Conservation (phyloP, 2,113 vertebrate species). For the Caretta caretta region DNA sequence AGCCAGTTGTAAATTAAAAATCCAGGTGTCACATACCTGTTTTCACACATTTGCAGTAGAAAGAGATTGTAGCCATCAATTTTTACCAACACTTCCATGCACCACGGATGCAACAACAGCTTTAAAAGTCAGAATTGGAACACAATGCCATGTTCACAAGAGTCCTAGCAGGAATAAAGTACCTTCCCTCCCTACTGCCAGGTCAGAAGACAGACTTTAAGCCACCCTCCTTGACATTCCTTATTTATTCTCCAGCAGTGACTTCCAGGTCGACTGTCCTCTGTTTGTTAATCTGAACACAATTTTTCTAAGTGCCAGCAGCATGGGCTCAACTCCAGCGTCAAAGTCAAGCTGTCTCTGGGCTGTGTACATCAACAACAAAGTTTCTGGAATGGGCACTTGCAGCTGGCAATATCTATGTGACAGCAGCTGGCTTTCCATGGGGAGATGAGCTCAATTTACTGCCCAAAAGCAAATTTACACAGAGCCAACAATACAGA, state of each 20-base stretch:
- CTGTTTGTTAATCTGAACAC: not conserved
- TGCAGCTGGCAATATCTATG: not conserved
- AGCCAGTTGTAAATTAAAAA: not conserved
- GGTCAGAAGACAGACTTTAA: not conserved
- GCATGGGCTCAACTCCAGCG: not conserved
- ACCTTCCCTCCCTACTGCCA: not conserved
- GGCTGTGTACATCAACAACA: not conserved
- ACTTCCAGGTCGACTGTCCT: not conserved
- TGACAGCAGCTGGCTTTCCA: not conserved
- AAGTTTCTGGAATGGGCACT: not conserved
- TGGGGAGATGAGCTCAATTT: not conserved
- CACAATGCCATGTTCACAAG: not conserved
- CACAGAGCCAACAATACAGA: rapidly evolving
- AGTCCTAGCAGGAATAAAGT: not conserved
- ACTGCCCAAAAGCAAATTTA: not conserved
- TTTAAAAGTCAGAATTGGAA: not conserved
- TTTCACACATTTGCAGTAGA: not conserved
- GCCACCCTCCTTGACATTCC: not conserved
- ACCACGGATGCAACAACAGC: not conserved
- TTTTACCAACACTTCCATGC: not conserved
- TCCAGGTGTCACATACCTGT: not conserved
- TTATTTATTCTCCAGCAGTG: not conserved
- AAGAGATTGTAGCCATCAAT: not conserved
- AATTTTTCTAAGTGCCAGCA: not conserved
- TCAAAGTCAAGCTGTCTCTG: not conserved